These are phyloP conservation scores for Phortica okadai DNA, from an alignment of 2,888 invertebrate species.

Conservation along the genomic window DNA sequence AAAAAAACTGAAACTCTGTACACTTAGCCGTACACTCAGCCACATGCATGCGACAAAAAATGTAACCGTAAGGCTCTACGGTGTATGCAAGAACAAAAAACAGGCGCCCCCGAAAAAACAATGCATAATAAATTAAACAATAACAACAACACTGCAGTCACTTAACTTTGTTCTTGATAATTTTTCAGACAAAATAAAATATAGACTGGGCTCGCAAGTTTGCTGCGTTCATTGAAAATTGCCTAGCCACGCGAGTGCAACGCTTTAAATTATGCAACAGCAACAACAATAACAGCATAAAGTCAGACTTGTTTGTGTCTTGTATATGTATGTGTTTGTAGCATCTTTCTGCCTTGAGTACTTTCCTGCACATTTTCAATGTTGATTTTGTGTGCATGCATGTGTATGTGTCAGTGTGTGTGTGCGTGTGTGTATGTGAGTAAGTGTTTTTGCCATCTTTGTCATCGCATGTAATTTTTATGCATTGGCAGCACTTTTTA, in stretches of 20 bases:
- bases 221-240: background rate
- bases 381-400: background rate
- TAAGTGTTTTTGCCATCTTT: background rate
- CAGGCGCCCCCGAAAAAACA: slow-evolving; percentile 12
- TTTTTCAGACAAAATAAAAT: background rate
- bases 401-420: background rate
- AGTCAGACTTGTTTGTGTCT: background rate
- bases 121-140: slow-evolving; percentile 18
- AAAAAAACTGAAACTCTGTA: too few species aligned
- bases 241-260: background rate
- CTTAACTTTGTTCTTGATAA: slow-evolving; percentile 14
- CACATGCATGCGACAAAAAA: too few species aligned
- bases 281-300: background rate
- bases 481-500: slow-evolving; percentile 2
- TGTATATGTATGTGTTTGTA: background rate
- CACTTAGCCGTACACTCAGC: too few species aligned
- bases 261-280: slow-evolving; percentile 4
- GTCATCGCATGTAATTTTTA: background rate
- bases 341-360: background rate
- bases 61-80: too few species aligned
- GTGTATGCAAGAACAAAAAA: background rate
- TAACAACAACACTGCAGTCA: slow-evolving; percentile 11
- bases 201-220: background rate
- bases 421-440: background rate
- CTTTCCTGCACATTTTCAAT: background rate